Percentiles rank a stretch among this genome's conserved stretches.
Conservation (phyloP, 2,113 vertebrate genomes). For the Thomomys bottae region DNA sequence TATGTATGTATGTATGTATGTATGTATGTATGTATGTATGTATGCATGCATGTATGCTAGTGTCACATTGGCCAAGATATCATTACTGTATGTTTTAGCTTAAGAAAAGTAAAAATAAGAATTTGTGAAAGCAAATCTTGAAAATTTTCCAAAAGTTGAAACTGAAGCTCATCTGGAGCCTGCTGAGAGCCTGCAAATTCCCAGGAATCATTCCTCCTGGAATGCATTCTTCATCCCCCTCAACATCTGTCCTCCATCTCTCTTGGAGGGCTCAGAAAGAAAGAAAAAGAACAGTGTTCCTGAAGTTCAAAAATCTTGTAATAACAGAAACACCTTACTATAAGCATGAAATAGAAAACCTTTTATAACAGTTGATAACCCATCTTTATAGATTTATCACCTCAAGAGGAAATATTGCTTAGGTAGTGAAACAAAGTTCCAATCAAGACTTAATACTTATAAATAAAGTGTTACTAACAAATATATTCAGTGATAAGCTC, state of each 20-base stretch:
- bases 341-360: background rate
- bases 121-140: background rate
- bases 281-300: background rate
- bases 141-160: background rate
- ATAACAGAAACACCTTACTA: background rate
- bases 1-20: no score
- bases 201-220: background rate
- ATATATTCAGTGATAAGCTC: background rate
- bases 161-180: background rate
- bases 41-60: no score
- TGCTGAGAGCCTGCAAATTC: background rate
- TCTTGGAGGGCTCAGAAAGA: no score
- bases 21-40: no score
- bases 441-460: slow-evolving; percentile 14
- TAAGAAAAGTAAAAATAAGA: background rate
- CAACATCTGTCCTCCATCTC: background rate
- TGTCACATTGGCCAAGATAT: background rate
- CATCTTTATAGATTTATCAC: background rate
- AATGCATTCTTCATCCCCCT: background rate
- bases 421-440: background rate
- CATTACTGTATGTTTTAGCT: background rate
- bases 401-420: background rate
- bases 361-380: background rate
- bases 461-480: background rate
- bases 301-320: background rate